These are phyloP conservation scores for Ailurus styani DNA, from an alignment of 2,113 vertebrate genomes.

Conservation along the genomic window DNA sequence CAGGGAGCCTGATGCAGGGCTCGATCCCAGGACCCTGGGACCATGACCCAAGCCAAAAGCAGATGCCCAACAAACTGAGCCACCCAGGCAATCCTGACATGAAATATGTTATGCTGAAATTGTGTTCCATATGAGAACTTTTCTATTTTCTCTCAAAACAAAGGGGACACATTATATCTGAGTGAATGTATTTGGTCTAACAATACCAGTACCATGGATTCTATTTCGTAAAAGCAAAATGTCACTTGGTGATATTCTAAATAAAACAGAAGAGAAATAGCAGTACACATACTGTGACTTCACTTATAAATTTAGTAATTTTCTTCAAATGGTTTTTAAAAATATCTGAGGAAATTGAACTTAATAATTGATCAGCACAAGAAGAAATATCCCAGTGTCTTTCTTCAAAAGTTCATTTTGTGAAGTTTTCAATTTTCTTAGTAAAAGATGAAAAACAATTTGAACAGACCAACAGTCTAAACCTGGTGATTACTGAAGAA, in stretches of 20 bases:
- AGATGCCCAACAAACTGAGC: too few species aligned
- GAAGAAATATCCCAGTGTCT: not conserved
- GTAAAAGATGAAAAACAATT: conserved; percentile 17
- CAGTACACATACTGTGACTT: not conserved
- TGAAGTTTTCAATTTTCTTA: not conserved
- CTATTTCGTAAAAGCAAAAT: not conserved
- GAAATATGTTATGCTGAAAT: not conserved
- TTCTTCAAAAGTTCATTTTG: not conserved
- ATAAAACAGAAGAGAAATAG: not conserved
- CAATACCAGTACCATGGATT: not conserved
- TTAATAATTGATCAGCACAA: not conserved
- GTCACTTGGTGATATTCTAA: not conserved
- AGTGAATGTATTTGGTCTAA: not conserved
- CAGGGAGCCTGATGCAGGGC: too few species aligned
- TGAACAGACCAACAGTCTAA: not conserved
- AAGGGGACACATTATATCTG: not conserved
- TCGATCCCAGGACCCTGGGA: too few species aligned
- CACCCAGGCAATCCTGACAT: too few species aligned
- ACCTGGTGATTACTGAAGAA: conserved; percentile 11
- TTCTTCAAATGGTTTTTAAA: not conserved
- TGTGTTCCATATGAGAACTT: not conserved
- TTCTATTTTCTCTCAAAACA: not conserved
- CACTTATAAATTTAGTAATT: not conserved
- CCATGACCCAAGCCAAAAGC: too few species aligned
- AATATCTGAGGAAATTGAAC: not conserved